Conservation (phyloP, 1,140 invertebrate genomes). For the Camponotus vicinus region DNA sequence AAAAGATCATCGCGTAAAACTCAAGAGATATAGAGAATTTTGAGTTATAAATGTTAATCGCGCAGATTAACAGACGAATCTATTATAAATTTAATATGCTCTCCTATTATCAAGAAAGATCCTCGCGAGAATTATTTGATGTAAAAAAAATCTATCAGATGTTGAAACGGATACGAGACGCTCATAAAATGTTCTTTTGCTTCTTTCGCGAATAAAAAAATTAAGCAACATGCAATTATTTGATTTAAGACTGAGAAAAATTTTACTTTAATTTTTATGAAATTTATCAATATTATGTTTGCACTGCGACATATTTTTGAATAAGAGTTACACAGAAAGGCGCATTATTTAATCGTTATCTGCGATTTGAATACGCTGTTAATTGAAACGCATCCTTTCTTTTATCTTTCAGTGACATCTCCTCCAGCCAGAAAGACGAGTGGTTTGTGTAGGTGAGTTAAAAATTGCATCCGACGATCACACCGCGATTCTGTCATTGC, state of each 20-base stretch:
- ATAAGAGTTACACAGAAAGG: background rate
- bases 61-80: background rate
- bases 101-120: background rate
- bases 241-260: background rate
- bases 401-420: constrained; percentile 87
- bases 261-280: background rate
- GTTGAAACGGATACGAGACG: background rate
- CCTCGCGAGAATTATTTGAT: background rate
- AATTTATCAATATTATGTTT: background rate
- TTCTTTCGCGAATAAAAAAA: background rate
- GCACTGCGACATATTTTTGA: background rate
- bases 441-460: constrained; percentile 88
- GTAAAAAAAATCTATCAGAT: background rate
- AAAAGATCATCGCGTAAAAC: constrained; percentile 12
- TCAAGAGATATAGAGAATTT: constrained; percentile 19
- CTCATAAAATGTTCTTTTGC: background rate
- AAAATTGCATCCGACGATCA: constrained; percentile 17
- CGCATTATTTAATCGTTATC: background rate
- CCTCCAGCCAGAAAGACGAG: constrained; percentile 89
- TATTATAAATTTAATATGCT: constrained; percentile 8
- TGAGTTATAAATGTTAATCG: background rate
- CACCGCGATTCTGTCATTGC: background rate
- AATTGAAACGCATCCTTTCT: constrained; percentile 47
- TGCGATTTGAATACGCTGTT: background rate
- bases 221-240: background rate